phyloP scores from a whole-genome alignment of 2,888 invertebrate genomes.

The Ellobium chinense region DNA sequence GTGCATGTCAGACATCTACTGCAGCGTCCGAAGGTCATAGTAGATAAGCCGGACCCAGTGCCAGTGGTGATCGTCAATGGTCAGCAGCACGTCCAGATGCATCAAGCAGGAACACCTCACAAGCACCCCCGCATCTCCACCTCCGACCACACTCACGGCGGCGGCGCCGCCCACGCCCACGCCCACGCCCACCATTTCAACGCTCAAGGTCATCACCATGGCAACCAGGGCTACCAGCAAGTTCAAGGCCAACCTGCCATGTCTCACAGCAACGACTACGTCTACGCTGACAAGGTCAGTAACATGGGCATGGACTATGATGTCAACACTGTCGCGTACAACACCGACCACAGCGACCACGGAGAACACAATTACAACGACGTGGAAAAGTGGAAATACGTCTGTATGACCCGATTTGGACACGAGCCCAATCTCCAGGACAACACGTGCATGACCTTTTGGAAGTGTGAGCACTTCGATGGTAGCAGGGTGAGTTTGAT shows the following conservation, averaged over 20 bases:
- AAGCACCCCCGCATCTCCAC: background rate
- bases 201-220: background rate
- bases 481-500: background rate
- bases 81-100: no score
- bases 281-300: background rate
- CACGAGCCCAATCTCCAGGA: background rate
- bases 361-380: background rate
- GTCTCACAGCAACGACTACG: background rate
- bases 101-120: no score
- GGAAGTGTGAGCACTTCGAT: background rate
- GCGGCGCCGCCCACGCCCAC: background rate
- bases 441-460: background rate
- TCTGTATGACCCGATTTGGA: background rate
- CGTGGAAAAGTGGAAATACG: background rate
- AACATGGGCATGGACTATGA: background rate
- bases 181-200: background rate
- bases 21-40: no score
- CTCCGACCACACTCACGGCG: background rate
- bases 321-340: background rate
- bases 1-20: no score
- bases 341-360: background rate
- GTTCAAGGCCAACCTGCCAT: background rate
- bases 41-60: no score
- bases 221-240: background rate
- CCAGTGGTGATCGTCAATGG: no score